These are phyloP conservation scores for Sebastes kiyomatsui DNA, from an alignment of 2,797 vertebrate genomes.

Conservation along the genomic window DNA sequence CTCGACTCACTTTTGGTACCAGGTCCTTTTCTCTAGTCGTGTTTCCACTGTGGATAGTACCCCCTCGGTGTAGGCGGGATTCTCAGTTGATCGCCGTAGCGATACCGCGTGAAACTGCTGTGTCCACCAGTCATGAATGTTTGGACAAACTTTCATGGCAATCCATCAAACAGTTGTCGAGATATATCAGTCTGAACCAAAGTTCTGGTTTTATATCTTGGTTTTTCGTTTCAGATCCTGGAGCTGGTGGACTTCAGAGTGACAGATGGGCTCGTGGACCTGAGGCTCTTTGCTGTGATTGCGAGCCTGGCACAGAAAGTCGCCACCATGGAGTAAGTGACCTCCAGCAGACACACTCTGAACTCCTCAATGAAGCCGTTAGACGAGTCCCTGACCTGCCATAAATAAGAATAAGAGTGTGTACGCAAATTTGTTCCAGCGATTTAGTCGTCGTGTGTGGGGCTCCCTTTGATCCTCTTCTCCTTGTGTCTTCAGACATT, in stretches of 20 bases:
- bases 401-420: slow-evolving; percentile 64
- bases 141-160: not conserved
- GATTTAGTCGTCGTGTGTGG: slow-evolving; percentile 60
- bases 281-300: slow-evolving; percentile 91
- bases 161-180: not conserved
- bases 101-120: too few species aligned
- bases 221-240: slow-evolving; percentile 85
- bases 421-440: slow-evolving; percentile 53
- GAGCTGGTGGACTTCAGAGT: slow-evolving; percentile 94
- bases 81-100: too few species aligned
- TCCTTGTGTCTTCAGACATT: slow-evolving; percentile 1
- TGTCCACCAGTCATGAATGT: too few species aligned
- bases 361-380: slow-evolving; percentile 14
- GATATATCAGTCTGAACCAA: not conserved
- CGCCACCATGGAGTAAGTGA: slow-evolving; percentile 91
- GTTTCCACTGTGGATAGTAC: too few species aligned
- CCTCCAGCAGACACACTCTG: slow-evolving; percentile 22
- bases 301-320: slow-evolving; percentile 93
- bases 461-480: slow-evolving; percentile 29
- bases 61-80: too few species aligned
- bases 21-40: too few species aligned
- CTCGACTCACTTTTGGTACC: too few species aligned
- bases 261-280: slow-evolving; percentile 94
- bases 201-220: not conserved
- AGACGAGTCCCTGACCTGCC: slow-evolving; percentile 64